Conservation (phyloP, 1,140 invertebrate species). For the Heliconius congener region DNA sequence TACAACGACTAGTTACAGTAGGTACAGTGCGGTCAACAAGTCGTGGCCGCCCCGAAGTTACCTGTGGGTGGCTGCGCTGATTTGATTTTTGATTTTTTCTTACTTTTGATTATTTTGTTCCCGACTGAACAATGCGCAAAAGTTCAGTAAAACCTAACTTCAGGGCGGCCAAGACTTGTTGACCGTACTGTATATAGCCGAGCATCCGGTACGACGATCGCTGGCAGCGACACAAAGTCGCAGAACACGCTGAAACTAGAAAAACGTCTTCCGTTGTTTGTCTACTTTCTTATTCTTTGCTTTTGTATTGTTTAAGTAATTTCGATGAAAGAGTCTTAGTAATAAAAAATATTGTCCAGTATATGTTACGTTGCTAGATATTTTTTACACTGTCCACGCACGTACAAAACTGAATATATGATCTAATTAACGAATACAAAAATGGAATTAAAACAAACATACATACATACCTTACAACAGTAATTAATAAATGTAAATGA, state of each 20-base stretch:
- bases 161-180: too few relatives aligned
- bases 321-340: not conserved
- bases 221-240: slow-evolving; percentile 58
- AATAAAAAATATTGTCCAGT: not conserved
- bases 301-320: slow-evolving; percentile 1
- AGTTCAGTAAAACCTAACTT: too few relatives aligned
- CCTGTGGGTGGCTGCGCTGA: too few relatives aligned
- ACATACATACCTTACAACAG: too few relatives aligned
- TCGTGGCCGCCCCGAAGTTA: too few relatives aligned
- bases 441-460: too few relatives aligned
- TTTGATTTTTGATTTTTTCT: too few relatives aligned
- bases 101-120: too few relatives aligned
- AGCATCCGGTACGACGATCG: slow-evolving; percentile 48
- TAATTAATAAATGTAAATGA: not conserved
- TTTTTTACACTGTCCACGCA: not conserved
- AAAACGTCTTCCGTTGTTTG: slow-evolving; percentile 58
- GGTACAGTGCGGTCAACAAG: too few relatives aligned
- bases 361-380: not conserved
- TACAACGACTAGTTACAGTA: not conserved
- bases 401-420: too few relatives aligned
- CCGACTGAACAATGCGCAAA: too few relatives aligned
- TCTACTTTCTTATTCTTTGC: slow-evolving; percentile 40
- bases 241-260: slow-evolving; percentile 57
- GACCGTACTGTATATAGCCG: slow-evolving; percentile 19
- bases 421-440: too few relatives aligned